Percentiles rank a stretch among this genome's conserved stretches.
phyloP scores from a whole-genome alignment of 1,140 invertebrate species.

The Calliphora vicina region DNA sequence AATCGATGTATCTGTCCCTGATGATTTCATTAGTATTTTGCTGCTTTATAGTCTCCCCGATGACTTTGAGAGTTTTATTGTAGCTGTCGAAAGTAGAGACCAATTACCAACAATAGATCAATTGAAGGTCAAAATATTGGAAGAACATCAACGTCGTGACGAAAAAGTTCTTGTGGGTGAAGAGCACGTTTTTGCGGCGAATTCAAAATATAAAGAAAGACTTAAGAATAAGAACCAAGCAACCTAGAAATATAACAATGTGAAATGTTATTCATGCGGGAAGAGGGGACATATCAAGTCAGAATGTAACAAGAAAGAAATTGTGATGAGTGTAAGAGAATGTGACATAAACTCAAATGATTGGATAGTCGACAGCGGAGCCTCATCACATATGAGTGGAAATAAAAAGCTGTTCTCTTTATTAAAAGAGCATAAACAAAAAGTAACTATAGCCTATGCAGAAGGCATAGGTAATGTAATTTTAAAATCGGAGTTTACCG shows the following conservation, averaged over 20 bases:
- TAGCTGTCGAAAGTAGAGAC: neutral
- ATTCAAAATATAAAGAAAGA: neutral
- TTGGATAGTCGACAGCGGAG: neutral
- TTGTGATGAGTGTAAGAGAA: neutral
- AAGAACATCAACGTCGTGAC: neutral
- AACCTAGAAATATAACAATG: neutral
- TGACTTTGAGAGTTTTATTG: neutral
- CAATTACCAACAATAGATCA: neutral
- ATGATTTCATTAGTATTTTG: neutral
- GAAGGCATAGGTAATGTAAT: constrained; percentile 6
- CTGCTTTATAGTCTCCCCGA: neutral
- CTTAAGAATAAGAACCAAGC: neutral
- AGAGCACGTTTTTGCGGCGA: neutral
- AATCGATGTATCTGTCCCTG: neutral
- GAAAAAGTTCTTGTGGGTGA: neutral
- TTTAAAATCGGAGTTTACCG: constrained; percentile 57
- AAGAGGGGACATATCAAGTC: neutral
- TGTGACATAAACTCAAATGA: neutral
- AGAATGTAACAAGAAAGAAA: constrained; percentile 8
- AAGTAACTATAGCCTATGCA: neutral
- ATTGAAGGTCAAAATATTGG: neutral
- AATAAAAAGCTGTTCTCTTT: neutral
- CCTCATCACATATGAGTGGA: constrained; percentile 11
- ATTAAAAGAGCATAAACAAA: constrained; percentile 3
- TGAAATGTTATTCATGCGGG: neutral